phyloP scores from a whole-genome alignment of 2,113 vertebrate species.

The Cyanoramphus novaezelandiae region DNA sequence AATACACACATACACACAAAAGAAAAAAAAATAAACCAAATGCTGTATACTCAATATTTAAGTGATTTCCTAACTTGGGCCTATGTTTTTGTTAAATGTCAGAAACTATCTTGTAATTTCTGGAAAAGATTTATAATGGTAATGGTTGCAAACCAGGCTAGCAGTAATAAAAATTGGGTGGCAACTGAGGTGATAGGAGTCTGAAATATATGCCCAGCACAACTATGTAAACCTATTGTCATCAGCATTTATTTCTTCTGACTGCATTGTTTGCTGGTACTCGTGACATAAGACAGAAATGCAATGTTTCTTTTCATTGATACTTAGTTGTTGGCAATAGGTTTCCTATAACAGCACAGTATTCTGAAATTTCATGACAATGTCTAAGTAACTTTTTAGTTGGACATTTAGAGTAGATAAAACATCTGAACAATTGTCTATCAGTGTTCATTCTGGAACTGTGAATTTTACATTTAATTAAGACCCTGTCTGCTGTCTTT shows the following conservation, averaged over 20 bases:
- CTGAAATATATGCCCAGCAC: not conserved
- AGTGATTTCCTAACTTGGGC: not conserved
- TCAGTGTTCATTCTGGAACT: not conserved
- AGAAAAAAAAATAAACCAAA: not conserved
- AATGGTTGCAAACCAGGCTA: not conserved
- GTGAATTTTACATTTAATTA: not conserved
- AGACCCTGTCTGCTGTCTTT: not conserved
- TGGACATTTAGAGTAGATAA: not conserved
- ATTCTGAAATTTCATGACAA: not conserved
- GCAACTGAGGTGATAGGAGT: not conserved
- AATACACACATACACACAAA: not conserved
- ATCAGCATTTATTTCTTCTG: not conserved
- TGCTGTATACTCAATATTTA: not conserved
- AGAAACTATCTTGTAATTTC: not conserved
- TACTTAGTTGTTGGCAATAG: not conserved
- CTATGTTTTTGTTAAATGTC: not conserved
- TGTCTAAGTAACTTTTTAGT: not conserved
- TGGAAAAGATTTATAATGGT: not conserved
- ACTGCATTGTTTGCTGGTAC: not conserved
- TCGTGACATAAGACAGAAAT: not conserved
- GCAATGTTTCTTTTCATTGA: not conserved
- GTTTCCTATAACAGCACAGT: not conserved
- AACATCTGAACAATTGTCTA: not conserved
- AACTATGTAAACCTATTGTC: not conserved
- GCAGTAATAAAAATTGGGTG: not conserved